Percentiles rank a stretch among this genome's conserved stretches.
Conservation (phyloP, 1,140 invertebrate species). For the Ips typographus region DNA sequence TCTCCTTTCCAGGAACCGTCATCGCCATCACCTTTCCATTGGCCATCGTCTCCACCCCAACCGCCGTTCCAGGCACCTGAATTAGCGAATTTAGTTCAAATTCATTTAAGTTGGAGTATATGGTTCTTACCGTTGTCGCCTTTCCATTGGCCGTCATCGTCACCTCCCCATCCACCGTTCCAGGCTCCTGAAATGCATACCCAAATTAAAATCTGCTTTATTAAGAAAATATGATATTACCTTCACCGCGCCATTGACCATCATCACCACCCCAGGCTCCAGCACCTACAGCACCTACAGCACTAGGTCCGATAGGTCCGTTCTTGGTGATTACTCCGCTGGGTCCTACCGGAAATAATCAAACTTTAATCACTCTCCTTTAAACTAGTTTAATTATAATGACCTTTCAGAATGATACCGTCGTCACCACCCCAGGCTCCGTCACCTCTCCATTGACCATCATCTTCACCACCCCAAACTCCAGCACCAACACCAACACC, state of each 20-base stretch:
- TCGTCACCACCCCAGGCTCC: conserved; percentile 20
- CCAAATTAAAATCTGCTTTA: background rate
- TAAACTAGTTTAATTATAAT: background rate
- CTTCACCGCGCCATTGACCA: conserved; percentile 17
- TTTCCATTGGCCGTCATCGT: conserved; percentile 27
- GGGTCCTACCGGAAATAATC: conserved; percentile 12
- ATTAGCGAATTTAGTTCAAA: background rate
- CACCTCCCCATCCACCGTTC: conserved; percentile 24
- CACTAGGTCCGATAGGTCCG: conserved; percentile 24
- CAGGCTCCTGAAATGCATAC: conserved; percentile 5
- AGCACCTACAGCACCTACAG: conserved; percentile 2
- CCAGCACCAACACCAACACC: conserved; percentile 6
- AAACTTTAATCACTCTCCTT: background rate
- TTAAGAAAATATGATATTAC: background rate
- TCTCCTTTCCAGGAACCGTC: conserved; percentile 10
- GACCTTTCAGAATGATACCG: conserved; percentile 29
- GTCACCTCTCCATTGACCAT: conserved; percentile 22
- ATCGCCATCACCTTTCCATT: conserved; percentile 16
- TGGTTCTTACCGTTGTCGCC: conserved; percentile 16
- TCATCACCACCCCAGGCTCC: conserved; percentile 22
- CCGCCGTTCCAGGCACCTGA: conserved; percentile 28
- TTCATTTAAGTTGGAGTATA: background rate
- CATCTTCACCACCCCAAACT: conserved; percentile 19
- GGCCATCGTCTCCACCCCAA: conserved; percentile 30
- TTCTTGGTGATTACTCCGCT: conserved; percentile 31